phyloP scores from a whole-genome alignment of 2,113 vertebrate species.

The Festucalex cinctus region DNA sequence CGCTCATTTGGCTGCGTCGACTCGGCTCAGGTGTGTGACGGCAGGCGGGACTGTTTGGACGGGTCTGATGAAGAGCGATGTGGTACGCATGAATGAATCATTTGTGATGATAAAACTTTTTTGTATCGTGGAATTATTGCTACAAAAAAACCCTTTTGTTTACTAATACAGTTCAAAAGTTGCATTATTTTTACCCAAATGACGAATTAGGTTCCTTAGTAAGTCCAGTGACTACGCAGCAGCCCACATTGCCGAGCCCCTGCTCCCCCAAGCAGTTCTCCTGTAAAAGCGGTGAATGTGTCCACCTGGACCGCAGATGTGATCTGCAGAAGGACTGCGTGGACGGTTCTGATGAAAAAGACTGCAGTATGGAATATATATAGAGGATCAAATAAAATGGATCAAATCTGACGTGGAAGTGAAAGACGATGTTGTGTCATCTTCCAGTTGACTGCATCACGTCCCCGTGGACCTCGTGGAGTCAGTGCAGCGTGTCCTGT shows the following conservation, averaged over 20 bases:
- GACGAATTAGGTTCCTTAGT: constrained; percentile 48
- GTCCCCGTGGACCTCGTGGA: constrained; percentile 81
- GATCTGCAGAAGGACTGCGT: constrained; percentile 77
- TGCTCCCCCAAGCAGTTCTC: constrained; percentile 81
- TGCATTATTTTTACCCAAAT: not conserved
- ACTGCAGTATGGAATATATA: constrained; percentile 73
- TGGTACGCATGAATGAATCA: constrained; percentile 57
- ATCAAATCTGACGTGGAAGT: not conserved
- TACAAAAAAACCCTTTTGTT: too few species aligned
- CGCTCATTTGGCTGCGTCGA: constrained; percentile 74
- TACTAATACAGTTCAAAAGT: not conserved
- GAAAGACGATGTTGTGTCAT: not conserved
- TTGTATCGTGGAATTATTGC: too few species aligned
- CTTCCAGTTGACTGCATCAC: constrained; percentile 78
- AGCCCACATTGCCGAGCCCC: constrained; percentile 37
- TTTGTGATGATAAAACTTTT: too few species aligned
- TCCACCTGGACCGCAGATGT: constrained; percentile 72
- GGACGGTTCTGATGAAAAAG: constrained; percentile 80
- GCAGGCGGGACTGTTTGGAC: constrained; percentile 74
- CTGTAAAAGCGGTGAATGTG: constrained; percentile 81
- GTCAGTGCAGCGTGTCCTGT: constrained; percentile 82
- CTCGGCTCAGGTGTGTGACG: constrained; percentile 72
- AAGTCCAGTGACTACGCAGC: constrained; percentile 31
- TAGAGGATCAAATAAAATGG: not conserved
- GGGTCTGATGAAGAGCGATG: constrained; percentile 79